A percentile compares a stretch with the other conserved stretches of the same genome.
These are phyloP conservation scores for Drosophila prolongata DNA, from an alignment of 2,888 invertebrate species.

Conservation along the genomic window DNA sequence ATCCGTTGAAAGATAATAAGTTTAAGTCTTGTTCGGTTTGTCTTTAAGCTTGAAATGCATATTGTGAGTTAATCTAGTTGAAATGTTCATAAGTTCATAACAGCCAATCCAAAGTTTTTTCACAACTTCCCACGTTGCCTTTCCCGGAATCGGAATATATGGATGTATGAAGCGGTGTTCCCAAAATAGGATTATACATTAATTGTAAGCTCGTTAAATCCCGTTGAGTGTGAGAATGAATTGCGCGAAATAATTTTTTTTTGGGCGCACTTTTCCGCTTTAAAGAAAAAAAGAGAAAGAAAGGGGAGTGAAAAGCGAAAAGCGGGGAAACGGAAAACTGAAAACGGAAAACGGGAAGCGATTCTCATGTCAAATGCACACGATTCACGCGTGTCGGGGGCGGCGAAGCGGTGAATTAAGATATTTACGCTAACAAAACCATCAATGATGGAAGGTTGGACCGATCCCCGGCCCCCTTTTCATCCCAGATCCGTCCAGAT, in stretches of 20 bases:
- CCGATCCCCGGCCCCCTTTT: neutral
- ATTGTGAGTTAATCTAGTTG: neutral
- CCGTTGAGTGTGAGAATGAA: constrained; percentile 5
- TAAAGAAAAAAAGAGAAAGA: neutral
- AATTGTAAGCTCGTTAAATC: constrained; percentile 33
- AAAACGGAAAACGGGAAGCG: constrained; percentile 14
- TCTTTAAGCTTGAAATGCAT: too few species aligned
- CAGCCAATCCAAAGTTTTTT: neutral
- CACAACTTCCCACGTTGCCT: constrained; percentile 10
- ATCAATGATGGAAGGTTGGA: constrained; percentile 45
- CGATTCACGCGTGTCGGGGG: constrained; percentile 74
- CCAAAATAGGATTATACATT: constrained; percentile 31
- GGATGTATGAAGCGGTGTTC: constrained; percentile 4
- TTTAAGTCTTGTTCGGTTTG: too few species aligned
- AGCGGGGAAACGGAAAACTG: constrained; percentile 5
- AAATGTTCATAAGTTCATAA: too few species aligned
- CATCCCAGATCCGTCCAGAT: constrained; percentile 47
- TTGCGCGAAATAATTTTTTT: constrained; percentile 7
- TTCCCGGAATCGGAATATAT: neutral
- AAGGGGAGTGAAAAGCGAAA: neutral
- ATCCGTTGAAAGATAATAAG: too few species aligned
- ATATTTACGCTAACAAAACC: constrained; percentile 74
- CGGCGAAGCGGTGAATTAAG: constrained; percentile 76
- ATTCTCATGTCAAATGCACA: constrained; percentile 71
- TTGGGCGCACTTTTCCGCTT: constrained; percentile 24